phyloP scores from a whole-genome alignment of 2,113 vertebrate genomes.

The Odontesthes bonariensis region DNA sequence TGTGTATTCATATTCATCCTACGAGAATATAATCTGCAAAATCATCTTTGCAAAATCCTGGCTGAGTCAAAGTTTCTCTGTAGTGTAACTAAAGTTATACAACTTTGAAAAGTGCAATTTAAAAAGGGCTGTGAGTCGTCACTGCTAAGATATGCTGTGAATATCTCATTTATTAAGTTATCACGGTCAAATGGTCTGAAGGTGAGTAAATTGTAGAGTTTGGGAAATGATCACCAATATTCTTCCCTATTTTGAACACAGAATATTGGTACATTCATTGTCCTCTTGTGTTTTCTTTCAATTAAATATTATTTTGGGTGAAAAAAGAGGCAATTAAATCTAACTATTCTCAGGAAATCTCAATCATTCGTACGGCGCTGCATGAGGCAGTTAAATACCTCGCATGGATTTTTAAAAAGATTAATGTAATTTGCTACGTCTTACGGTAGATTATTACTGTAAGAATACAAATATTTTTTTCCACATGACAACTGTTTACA shows the following conservation, averaged over 20 bases:
- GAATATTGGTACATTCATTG: slow-evolving; percentile 3
- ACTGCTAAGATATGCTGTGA: slow-evolving; percentile 2
- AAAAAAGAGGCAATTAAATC: background rate
- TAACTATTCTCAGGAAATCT: background rate
- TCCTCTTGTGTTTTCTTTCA: slow-evolving; percentile 8
- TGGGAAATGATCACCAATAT: background rate
- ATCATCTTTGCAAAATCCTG: background rate
- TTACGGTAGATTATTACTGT: background rate
- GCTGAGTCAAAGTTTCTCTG: background rate
- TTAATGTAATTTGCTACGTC: background rate
- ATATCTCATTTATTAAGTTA: background rate
- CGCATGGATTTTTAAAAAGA: background rate
- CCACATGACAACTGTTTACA: slow-evolving; percentile 4
- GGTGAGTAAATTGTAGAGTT: slow-evolving; percentile 4
- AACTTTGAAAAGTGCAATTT: slow-evolving; percentile 5
- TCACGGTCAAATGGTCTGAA: slow-evolving; percentile 8
- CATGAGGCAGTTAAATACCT: background rate
- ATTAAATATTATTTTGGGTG: background rate
- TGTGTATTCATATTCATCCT: background rate
- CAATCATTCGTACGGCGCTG: too few relatives aligned
- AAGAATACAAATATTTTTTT: background rate
- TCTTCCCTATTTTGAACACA: slow-evolving; percentile 7
- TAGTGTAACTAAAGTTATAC: background rate
- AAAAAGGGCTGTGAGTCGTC: background rate
- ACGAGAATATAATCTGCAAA: background rate